Evolutionary conservation across 2,888 invertebrate genomes (phyloP).

Genomic region (Drosophila kokeensis): DNA sequence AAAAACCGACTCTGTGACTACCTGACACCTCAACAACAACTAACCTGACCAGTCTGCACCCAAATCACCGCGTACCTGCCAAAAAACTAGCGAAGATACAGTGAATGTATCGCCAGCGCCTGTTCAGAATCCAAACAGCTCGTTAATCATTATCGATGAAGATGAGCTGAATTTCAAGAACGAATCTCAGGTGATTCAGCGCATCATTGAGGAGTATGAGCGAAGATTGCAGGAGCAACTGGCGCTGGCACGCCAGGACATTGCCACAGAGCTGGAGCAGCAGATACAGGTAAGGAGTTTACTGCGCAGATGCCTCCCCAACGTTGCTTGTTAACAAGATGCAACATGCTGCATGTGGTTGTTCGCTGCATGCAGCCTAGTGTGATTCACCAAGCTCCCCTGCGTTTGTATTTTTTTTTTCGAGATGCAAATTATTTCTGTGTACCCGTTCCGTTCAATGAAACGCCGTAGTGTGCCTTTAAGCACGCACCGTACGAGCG

Average conservation of each 20-base stretch:
- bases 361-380: slow-evolving; percentile 28
- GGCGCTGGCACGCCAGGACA: slow-evolving; percentile 88
- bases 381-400: slow-evolving; percentile 59
- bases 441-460: slow-evolving; percentile 28
- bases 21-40: slow-evolving; percentile 47
- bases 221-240: slow-evolving; percentile 87
- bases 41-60: slow-evolving; percentile 39
- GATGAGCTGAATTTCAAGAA: slow-evolving; percentile 83
- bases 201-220: slow-evolving; percentile 86
- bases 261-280: slow-evolving; percentile 89
- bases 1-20: slow-evolving; percentile 50
- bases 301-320: slow-evolving; percentile 14
- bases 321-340: slow-evolving; percentile 2
- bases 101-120: background rate
- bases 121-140: slow-evolving; percentile 62
- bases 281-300: slow-evolving; percentile 89
- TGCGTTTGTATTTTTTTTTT: slow-evolving; percentile 1
- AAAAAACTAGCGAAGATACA: slow-evolving; percentile 2
- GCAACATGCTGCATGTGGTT: slow-evolving; percentile 20
- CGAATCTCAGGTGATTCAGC: slow-evolving; percentile 83
- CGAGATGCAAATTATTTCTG: slow-evolving; percentile 42
- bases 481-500: slow-evolving; percentile 17
- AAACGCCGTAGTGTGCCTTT: slow-evolving; percentile 27
- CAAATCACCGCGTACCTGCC: slow-evolving; percentile 57
- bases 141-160: slow-evolving; percentile 83